Percentiles rank a stretch among this genome's conserved stretches.
Evolutionary conservation across 2,113 vertebrate species (phyloP).

Genomic region (Saguinus midas): DNA sequence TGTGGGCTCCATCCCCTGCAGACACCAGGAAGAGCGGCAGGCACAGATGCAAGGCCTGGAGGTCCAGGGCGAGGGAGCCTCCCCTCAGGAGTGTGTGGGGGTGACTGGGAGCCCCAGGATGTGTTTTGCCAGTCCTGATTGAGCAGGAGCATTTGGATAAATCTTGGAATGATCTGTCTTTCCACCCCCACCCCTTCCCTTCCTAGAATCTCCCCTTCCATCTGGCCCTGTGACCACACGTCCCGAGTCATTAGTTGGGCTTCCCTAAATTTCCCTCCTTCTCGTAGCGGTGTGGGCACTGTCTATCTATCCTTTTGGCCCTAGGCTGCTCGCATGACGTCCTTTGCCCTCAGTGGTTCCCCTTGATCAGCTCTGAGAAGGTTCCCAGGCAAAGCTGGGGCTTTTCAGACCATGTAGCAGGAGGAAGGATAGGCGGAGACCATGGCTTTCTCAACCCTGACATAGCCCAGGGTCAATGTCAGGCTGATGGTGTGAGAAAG

Average conservation of each 20-base stretch:
- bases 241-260: not conserved
- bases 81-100: not conserved
- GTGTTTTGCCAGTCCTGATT: not conserved
- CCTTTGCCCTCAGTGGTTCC: not conserved
- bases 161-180: not conserved
- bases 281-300: not conserved
- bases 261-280: not conserved
- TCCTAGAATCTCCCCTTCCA: not conserved
- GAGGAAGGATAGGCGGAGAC: not conserved
- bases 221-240: not conserved
- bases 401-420: not conserved
- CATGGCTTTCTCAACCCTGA: not conserved
- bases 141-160: not conserved
- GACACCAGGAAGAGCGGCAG: not conserved
- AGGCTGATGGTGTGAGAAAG: not conserved
- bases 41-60: not conserved
- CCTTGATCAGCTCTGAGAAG: not conserved
- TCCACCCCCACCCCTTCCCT: not conserved
- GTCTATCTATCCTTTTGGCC: not conserved
- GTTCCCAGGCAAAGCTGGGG: not conserved
- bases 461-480: not conserved
- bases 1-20: fast-evolving
- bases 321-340: not conserved
- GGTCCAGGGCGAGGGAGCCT: no score
- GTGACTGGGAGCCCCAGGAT: not conserved